Evolutionary conservation across 2,797 vertebrate species (phyloP).

Genomic region (Oreochromis mossambicus): DNA sequence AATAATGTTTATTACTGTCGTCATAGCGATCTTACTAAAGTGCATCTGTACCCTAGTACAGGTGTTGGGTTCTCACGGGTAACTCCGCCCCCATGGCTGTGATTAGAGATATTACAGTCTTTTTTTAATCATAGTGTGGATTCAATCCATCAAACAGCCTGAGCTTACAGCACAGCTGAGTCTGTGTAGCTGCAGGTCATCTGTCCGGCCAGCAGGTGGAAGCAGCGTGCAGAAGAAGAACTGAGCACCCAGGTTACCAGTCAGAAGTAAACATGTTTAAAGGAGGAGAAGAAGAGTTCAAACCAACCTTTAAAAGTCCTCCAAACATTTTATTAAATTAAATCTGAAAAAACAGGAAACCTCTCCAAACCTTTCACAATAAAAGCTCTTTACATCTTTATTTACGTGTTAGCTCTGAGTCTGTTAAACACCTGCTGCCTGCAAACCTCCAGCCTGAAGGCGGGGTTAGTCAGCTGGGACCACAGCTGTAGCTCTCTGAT

Average conservation of each 20-base stretch:
- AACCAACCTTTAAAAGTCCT: neutral
- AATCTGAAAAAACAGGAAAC: neutral
- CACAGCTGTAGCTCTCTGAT: neutral
- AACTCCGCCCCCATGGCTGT: neutral
- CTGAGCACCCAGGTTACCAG: neutral
- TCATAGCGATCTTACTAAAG: neutral
- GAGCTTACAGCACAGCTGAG: neutral
- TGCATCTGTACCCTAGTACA: neutral
- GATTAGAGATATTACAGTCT: neutral
- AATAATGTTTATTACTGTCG: fast-evolving
- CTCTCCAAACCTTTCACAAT: neutral
- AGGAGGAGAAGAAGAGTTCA: neutral
- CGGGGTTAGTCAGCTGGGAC: neutral
- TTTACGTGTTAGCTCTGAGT: neutral
- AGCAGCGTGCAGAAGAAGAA: neutral
- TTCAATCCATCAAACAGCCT: neutral
- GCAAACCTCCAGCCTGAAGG: neutral
- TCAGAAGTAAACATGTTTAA: neutral
- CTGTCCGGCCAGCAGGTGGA: neutral
- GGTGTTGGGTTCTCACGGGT: neutral
- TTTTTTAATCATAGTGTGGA: neutral
- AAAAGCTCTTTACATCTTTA: neutral
- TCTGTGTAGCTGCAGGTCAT: neutral
- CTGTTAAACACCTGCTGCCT: neutral
- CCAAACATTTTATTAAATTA: neutral